Percentiles rank a stretch among this genome's conserved stretches.
Conservation (phyloP, 2,888 invertebrate species). For the Eupeodes latifasciatus region DNA sequence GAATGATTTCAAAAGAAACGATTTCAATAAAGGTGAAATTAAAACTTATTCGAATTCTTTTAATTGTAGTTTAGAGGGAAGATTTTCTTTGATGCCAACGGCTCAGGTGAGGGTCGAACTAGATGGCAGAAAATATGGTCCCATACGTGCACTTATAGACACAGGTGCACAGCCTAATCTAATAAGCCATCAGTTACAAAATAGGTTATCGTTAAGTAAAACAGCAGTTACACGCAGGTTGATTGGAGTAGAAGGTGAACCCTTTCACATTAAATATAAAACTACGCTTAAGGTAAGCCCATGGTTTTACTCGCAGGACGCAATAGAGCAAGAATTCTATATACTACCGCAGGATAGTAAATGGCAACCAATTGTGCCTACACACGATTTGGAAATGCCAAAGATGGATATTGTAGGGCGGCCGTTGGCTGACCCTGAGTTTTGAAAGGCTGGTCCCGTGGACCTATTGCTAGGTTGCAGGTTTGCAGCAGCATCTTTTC, state of each 20-base stretch:
- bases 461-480: background rate
- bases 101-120: background rate
- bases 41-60: background rate
- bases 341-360: no score
- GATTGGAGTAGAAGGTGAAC: background rate
- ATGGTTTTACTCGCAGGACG: no score
- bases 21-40: background rate
- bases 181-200: background rate
- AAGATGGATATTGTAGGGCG: background rate
- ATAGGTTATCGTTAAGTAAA: background rate
- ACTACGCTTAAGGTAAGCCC: no score
- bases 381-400: background rate
- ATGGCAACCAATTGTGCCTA: no score
- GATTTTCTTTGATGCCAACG: background rate
- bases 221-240: background rate
- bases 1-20: background rate
- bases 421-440: background rate
- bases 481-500: background rate
- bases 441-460: no score
- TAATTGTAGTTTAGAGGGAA: background rate
- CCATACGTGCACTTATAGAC: background rate
- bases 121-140: background rate
- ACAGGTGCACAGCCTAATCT: background rate
- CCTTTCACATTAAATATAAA: no score
- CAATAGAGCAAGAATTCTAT: no score